Conservation (phyloP, 2,113 vertebrate genomes). For the Irena cyanogastra region DNA sequence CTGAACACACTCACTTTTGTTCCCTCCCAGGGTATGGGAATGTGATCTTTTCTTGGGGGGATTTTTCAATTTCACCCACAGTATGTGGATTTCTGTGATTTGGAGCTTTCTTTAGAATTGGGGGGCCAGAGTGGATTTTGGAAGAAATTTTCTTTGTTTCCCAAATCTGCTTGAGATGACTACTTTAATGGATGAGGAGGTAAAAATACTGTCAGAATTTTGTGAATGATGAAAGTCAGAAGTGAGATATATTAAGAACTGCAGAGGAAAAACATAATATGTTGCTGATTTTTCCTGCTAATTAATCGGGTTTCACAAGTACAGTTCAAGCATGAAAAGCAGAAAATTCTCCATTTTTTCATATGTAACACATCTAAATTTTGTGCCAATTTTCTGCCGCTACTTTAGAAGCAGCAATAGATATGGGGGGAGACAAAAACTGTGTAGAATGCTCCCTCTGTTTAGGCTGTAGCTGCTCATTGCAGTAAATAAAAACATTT, state of each 20-base stretch:
- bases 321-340: neutral
- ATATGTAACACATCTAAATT: neutral
- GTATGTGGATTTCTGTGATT: neutral
- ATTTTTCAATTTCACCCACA: neutral
- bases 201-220: neutral
- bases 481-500: neutral
- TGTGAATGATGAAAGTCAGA: neutral
- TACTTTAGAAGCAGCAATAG: neutral
- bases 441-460: neutral
- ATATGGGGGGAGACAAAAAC: neutral
- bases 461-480: neutral
- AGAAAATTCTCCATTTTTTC: neutral
- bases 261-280: neutral
- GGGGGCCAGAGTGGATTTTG: accelerated
- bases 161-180: neutral
- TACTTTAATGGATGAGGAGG: neutral
- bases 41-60: neutral
- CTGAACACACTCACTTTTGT: no score
- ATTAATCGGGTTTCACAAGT: neutral
- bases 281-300: neutral
- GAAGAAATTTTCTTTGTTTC: neutral
- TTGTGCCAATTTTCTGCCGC: neutral
- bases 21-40: neutral
- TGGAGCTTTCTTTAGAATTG: neutral
- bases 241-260: neutral